Percentiles rank a stretch among this genome's conserved stretches.
Conservation (phyloP, 2,888 invertebrate species). For the Strigamia crassipes region DNA sequence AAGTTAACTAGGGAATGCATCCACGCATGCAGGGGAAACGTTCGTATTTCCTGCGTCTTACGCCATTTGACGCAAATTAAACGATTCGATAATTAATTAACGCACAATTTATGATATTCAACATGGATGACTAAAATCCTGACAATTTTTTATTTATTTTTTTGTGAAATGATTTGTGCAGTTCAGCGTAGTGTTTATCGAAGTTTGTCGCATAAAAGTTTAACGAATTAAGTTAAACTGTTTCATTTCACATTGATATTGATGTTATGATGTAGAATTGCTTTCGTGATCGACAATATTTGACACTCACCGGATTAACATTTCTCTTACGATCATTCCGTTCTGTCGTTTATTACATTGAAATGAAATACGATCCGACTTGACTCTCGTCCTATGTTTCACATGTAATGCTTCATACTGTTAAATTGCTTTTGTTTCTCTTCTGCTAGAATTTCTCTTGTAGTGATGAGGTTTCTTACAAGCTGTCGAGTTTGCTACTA, state of each 20-base stretch:
- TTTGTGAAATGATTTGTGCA: neutral
- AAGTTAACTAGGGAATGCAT: too few species aligned
- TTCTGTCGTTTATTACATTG: neutral
- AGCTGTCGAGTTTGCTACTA: neutral
- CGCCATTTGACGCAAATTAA: too few species aligned
- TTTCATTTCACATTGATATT: neutral
- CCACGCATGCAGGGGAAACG: too few species aligned
- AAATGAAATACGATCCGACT: neutral
- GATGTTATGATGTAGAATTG: neutral
- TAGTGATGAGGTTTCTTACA: conserved; percentile 21
- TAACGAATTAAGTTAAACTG: neutral
- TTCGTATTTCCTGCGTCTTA: too few species aligned
- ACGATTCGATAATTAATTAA: too few species aligned
- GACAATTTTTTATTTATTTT: too few species aligned
- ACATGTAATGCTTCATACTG: neutral
- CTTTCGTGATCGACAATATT: neutral
- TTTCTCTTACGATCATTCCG: neutral
- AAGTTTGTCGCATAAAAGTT: neutral
- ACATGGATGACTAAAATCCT: too few species aligned
- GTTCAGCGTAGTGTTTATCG: too few species aligned
- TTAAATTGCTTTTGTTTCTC: conserved; percentile 16
- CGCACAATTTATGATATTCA: too few species aligned
- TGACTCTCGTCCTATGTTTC: conserved; percentile 1
- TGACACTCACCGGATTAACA: neutral
- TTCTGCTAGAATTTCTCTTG: neutral